These are phyloP conservation scores for Arctia plantaginis DNA, from an alignment of 2,888 invertebrate genomes.

Conservation along the genomic window DNA sequence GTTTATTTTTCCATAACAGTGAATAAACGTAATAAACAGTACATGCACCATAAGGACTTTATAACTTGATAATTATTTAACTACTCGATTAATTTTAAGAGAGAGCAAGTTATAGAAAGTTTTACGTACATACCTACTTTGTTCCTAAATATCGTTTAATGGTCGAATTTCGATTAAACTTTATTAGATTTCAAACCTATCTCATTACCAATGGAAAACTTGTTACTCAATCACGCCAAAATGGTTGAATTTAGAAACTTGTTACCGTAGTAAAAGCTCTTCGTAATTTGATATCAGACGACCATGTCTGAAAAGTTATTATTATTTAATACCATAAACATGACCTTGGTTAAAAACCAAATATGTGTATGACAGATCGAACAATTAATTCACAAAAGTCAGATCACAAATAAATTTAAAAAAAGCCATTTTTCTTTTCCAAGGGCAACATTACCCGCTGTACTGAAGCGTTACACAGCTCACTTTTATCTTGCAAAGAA, in stretches of 20 bases:
- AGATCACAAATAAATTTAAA: neutral
- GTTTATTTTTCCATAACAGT: neutral
- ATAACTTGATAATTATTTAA: neutral
- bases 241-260: too few relatives aligned
- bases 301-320: too few relatives aligned
- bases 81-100: neutral
- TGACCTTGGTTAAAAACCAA: too few relatives aligned
- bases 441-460: conserved; percentile 10
- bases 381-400: neutral
- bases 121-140: neutral
- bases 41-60: neutral
- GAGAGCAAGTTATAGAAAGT: neutral
- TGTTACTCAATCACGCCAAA: too few relatives aligned
- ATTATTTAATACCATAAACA: too few relatives aligned
- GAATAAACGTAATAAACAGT: neutral
- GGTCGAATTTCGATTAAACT: too few relatives aligned
- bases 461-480: conserved; percentile 32
- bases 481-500: conserved; percentile 53
- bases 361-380: neutral
- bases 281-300: too few relatives aligned
- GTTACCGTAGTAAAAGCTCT: too few relatives aligned
- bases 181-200: too few relatives aligned
- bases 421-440: neutral
- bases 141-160: too few relatives aligned
- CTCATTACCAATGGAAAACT: too few relatives aligned